Base-by-base conservation (phyloP, 2,888 invertebrate species). In the Plagodis pulveraria region DNA sequence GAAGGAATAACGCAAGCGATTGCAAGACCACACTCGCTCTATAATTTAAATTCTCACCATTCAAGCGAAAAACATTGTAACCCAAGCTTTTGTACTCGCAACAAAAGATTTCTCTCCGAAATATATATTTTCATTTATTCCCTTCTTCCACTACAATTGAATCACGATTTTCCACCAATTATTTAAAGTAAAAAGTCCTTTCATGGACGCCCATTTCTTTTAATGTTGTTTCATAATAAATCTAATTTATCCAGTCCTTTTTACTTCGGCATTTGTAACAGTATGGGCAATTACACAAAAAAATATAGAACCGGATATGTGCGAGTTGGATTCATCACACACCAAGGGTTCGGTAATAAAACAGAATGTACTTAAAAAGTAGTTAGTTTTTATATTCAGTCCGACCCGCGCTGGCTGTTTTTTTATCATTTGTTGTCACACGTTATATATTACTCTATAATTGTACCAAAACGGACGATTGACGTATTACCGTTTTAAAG, bases 181-280 rank as follows among this genome's bases (percentile, higher is more conserved):
- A 69, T 69, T 66, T 66, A 65, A 63, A 66, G 69, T 65, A 66
- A 68, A 67, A 66, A 63, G 66, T 66, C 65, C 60, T 65, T 64
- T 69, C 60, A 63, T 51, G 56, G 56, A 56, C 56, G 62, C 38
- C 66, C 63, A 66, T 69, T 69, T 63, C 66, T 66, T 66, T 68
- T 65, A 66, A 66, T 66, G 69, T 65, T 55, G 56, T 63, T 58
- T 58, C 58, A 60, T 63, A 60, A 65, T 65, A 66, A 69, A 69
- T 69, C 63, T 60, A 65, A 69, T 69, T 69, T 63, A 56, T 63
- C 43, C 49, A 52, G 53, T 45, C 62, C 53, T 62, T 61, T 22
- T 61, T 56, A 50, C 47, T 41, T 54, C 44, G 12, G 35, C 47
- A 34, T 47, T n/a, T 36, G 46, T 35, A 38, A 51, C 42, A 22